Conservation (phyloP, 2,888 invertebrate genomes). For the Loripinus fragilis region DNA sequence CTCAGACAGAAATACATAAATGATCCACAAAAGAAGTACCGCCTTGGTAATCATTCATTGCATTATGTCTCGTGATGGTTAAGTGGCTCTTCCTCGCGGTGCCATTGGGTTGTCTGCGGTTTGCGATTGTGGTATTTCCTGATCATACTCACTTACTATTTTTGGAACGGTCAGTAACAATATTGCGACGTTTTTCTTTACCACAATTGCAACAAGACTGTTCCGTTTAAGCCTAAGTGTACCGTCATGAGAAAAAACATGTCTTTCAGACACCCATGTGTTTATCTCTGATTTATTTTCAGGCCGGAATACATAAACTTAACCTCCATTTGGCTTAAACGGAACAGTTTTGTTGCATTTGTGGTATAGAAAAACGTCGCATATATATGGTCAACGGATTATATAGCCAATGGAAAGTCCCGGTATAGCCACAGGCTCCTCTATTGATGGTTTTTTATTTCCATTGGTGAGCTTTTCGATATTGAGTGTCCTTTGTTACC, state of each 20-base stretch:
- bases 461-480: too few relatives aligned
- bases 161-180: too few relatives aligned
- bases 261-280: not conserved
- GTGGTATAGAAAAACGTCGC: slow-evolving; percentile 2
- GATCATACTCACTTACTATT: not conserved
- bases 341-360: slow-evolving; percentile 5
- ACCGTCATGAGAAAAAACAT: not conserved
- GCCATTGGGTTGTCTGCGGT: not conserved
- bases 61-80: too few relatives aligned
- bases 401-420: not conserved
- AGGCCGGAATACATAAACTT: not conserved
- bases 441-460: too few relatives aligned
- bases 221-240: not conserved
- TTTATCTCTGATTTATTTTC: not conserved
- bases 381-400: not conserved
- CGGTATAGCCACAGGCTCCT: too few relatives aligned
- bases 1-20: too few relatives aligned
- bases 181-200: too few relatives aligned
- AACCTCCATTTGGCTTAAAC: not conserved
- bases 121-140: not conserved
- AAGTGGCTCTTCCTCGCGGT: too few relatives aligned
- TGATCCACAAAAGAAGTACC: too few relatives aligned
- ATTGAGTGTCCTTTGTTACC: too few relatives aligned
- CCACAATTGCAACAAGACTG: too few relatives aligned
- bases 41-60: too few relatives aligned